Evolutionary conservation across 2,888 invertebrate genomes (phyloP), one percentile per base, ranked within the genome.

Genomic region (Dermolepida albohirtum): DNA sequence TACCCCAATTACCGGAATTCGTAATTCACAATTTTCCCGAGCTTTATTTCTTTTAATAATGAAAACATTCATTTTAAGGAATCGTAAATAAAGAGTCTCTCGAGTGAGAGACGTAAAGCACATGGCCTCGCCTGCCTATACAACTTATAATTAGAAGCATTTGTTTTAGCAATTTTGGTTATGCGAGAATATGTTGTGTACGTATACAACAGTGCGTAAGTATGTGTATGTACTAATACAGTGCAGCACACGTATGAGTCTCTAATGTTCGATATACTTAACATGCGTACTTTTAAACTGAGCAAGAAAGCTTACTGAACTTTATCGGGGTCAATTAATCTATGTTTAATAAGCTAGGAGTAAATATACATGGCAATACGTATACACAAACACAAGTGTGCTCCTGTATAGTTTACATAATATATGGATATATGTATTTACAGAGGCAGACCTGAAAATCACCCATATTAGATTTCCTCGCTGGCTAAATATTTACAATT

Each of bases 241-340:
- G 47, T 17, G 2, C 14, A 6, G 12, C 12, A 17, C 47, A 14
- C 47, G 34, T 34, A 34, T 34, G 6, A 34, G 34, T 34, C 34
- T 34, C 5, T 34, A 34, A 34, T 34, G 34, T 34, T 34, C 34
- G 34, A 34, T 34, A 8, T 8, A 1, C 2, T 34, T 34, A 34
- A 6, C 34, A 7, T 34, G 34, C 10, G 34, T 34, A 34, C 34
- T 34, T 34, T 34, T 16, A 54, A 39, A n/a, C 27, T 7, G 17
- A 12, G 16, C 5, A 14, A 14, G 14, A 55, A n/a, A 55, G 55
- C 55, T 55, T 43, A 41, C 22, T 55, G 55, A 55, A 55, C 55
- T 43, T 41, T 55, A 55, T 55, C 55, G 55, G 55, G 55, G 55
- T 55, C 55, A 55, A 55, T 55, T 55, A 55, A 55, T 55, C 55